Percentiles rank a stretch among this genome's conserved stretches.
Conservation (phyloP, 2,797 vertebrate species). For the Podargus strigoides region DNA sequence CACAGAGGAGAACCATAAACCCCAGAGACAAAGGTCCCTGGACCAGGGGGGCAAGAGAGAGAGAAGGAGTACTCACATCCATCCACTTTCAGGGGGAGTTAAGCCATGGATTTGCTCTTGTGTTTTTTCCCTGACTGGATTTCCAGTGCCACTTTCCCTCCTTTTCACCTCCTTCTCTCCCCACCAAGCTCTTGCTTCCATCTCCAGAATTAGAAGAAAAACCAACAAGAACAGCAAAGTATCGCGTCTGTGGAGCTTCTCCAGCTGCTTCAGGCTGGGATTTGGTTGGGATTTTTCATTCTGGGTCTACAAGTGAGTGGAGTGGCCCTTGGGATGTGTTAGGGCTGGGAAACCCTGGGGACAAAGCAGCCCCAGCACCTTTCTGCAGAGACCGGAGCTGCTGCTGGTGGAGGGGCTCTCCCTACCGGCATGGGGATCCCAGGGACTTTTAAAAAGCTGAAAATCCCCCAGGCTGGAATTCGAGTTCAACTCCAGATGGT, state of each 20-base stretch:
- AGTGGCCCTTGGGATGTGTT: background rate
- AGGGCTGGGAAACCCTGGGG: background rate
- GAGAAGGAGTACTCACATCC: background rate
- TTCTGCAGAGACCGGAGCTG: background rate
- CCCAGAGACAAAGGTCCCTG: background rate
- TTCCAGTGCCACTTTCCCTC: background rate
- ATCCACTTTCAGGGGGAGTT: background rate
- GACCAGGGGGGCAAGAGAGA: background rate
- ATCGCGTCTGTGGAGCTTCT: background rate
- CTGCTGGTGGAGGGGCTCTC: background rate
- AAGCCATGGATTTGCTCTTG: background rate
- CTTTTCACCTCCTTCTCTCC: background rate
- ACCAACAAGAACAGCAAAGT: background rate
- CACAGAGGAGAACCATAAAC: conserved; percentile 6
- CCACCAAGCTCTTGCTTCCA: background rate
- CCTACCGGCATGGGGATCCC: background rate
- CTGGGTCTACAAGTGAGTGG: background rate
- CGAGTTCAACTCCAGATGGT: background rate
- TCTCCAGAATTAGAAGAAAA: background rate
- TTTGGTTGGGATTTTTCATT: background rate
- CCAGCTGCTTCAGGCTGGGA: background rate
- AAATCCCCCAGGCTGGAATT: background rate
- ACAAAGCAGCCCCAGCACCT: background rate
- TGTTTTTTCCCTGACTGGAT: background rate
- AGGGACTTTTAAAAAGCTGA: background rate